A percentile compares a stretch with the other conserved stretches of the same genome.
These are phyloP conservation scores for Hartigia nigra DNA, from an alignment of 2,888 invertebrate genomes.

Conservation along the genomic window DNA sequence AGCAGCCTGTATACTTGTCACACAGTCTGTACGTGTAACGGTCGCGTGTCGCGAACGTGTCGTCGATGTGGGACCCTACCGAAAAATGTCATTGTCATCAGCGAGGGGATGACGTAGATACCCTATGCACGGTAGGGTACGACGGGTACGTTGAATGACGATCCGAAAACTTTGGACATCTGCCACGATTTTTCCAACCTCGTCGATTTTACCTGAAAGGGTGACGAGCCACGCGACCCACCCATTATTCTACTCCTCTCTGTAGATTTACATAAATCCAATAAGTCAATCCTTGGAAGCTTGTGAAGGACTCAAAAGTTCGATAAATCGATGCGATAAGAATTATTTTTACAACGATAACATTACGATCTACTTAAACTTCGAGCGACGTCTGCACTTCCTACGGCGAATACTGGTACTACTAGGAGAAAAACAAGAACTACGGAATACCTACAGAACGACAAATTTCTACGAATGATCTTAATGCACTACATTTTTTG, in stretches of 20 bases:
- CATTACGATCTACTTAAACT: not conserved
- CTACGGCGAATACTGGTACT: not conserved
- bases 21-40: not conserved
- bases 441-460: not conserved
- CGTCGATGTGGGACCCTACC: not conserved
- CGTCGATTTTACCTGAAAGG: not conserved
- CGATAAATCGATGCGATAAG: not conserved
- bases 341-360: not conserved
- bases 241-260: not conserved
- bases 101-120: not conserved
- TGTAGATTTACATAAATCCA: not conserved
- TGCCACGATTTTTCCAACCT: not conserved
- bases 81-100: not conserved
- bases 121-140: not conserved
- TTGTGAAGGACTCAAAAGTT: not conserved
- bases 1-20: not conserved
- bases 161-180: not conserved
- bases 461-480: not conserved
- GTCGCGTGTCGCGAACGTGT: slow-evolving; percentile 8
- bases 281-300: not conserved
- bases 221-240: not conserved
- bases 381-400: not conserved
- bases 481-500: not conserved
- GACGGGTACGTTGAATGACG: not conserved
- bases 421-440: not conserved